Percentiles rank a stretch among this genome's conserved stretches.
Evolutionary conservation across 2,888 invertebrate species (phyloP).

Genomic region (Resseliella maxima): DNA sequence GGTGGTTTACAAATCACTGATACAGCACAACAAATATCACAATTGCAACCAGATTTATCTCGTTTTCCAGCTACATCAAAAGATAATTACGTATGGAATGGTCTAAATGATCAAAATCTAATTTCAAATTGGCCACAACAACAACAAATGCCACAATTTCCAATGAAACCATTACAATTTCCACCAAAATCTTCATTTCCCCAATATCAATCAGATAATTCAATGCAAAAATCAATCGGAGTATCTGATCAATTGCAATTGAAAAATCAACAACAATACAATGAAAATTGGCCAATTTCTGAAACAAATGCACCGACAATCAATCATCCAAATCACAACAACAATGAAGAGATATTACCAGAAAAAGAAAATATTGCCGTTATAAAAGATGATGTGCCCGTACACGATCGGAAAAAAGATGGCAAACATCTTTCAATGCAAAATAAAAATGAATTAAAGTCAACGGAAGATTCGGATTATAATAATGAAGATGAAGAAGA

Average conservation of each 20-base stretch:
- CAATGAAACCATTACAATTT: slow-evolving; percentile 56
- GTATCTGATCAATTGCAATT: slow-evolving; percentile 40
- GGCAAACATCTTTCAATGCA: background rate
- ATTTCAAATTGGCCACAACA: slow-evolving; percentile 62
- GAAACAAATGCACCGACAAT: background rate
- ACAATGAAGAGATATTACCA: slow-evolving; percentile 26
- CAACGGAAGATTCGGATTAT: slow-evolving; percentile 57
- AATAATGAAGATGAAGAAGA: slow-evolving; percentile 61
- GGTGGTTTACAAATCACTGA: slow-evolving; percentile 72
- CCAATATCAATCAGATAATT: slow-evolving; percentile 57
- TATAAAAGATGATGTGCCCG: slow-evolving; percentile 2
- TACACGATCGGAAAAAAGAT: slow-evolving; percentile 41
- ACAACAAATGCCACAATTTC: slow-evolving; percentile 56
- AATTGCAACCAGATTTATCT: background rate
- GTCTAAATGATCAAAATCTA: slow-evolving; percentile 57
- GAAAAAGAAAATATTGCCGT: background rate
- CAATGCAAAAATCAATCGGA: slow-evolving; percentile 56
- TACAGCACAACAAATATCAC: slow-evolving; percentile 58
- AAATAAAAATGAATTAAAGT: background rate
- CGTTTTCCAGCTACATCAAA: background rate
- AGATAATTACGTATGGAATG: background rate
- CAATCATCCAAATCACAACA: slow-evolving; percentile 24
- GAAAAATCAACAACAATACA: slow-evolving; percentile 54
- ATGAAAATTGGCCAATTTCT: slow-evolving; percentile 24
- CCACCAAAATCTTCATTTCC: slow-evolving; percentile 57